A percentile compares a stretch with the other conserved stretches of the same genome.
Conservation (phyloP, 2,797 vertebrate species). For the Pseudopleuronectes americanus region DNA sequence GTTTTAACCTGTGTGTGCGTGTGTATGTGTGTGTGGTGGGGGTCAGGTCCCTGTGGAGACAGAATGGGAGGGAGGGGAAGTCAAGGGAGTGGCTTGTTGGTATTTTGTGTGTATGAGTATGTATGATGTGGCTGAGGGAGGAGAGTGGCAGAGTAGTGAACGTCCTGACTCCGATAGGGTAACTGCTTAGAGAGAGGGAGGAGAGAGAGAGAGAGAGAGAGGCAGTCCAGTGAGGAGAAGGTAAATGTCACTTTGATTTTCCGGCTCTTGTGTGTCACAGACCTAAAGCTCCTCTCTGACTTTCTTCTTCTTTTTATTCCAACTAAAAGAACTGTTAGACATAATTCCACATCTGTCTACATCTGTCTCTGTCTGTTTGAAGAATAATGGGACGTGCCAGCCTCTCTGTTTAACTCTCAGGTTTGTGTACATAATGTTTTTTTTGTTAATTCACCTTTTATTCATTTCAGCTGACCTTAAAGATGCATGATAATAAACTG, state of each 20-base stretch:
- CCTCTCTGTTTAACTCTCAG: constrained; percentile 54
- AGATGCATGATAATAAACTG: constrained; percentile 3
- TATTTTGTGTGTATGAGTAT: constrained; percentile 60
- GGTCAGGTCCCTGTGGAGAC: constrained; percentile 66
- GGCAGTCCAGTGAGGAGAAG: constrained; percentile 57
- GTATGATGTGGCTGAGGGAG: constrained; percentile 76
- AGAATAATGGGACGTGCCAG: constrained; percentile 57
- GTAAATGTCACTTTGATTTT: constrained; percentile 67
- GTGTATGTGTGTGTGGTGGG: background rate
- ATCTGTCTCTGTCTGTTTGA: constrained; percentile 30
- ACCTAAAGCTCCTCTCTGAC: constrained; percentile 35
- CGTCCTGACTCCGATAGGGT: constrained; percentile 68
- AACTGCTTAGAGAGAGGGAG: constrained; percentile 42
- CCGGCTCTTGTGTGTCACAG: constrained; percentile 38
- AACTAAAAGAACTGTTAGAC: no score
- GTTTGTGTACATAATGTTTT: constrained; percentile 52
- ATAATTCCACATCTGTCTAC: constrained; percentile 7
- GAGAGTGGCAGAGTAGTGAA: constrained; percentile 64
- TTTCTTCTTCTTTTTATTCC: constrained; percentile 12
- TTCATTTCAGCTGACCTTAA: background rate
- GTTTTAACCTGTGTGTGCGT: constrained; percentile 53
- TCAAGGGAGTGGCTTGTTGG: constrained; percentile 76
- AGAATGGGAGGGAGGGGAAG: constrained; percentile 75
- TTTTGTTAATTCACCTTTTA: background rate
- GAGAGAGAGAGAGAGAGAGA: constrained; percentile 33